Base-by-base conservation (phyloP, 2,113 vertebrate species). In the Terrapene triunguis region DNA sequence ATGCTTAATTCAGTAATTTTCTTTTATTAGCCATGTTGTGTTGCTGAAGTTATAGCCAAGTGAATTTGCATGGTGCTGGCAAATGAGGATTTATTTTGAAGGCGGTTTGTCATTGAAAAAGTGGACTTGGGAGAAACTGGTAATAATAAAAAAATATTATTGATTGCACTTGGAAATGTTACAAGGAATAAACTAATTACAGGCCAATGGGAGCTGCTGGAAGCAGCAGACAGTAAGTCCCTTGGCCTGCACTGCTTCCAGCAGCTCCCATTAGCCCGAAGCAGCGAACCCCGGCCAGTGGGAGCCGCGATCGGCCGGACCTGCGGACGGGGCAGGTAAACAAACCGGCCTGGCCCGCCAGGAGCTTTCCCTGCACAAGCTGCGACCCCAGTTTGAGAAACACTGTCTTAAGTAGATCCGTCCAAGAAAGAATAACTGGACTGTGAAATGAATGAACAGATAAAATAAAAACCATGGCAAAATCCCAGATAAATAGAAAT, bases 11-110 rank as follows among this genome's bases (percentile, higher is more conserved):
- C n/a, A 93, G 38, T 92, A 2, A 84, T 95, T 96, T 89, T 44
- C 91, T 96, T 90, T 85, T 93, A 88, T 95, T 86, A 91, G 38
- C 6, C 14, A 72, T 86, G 94, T 96, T 53, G 48, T 32, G 1
- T 54, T 78, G 24, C 80, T 95, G 10, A 21, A 55, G 42, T 90
- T 93, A 65, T 5, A 87, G n/a, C 17, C 50, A 88, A 94, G 55
- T 38, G 25, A 35, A 87, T 91, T 92, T 88, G 9, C 47, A 76
- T 57, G 42, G 50, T 14, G 3, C 14, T 96, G 93, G 69, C 84
- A 57, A 19, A 69, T 27, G 83, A 84, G 82, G 21, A 65, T 50
- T 10, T 1, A 53, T 35, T 84, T 87, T 87, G 25, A 32, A 88
- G 53, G 85, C 78, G 32, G 38, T 88, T 89, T 94, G 32, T 85